Conservation (phyloP, 2,797 vertebrate genomes). For the Eptatretus atami region DNA sequence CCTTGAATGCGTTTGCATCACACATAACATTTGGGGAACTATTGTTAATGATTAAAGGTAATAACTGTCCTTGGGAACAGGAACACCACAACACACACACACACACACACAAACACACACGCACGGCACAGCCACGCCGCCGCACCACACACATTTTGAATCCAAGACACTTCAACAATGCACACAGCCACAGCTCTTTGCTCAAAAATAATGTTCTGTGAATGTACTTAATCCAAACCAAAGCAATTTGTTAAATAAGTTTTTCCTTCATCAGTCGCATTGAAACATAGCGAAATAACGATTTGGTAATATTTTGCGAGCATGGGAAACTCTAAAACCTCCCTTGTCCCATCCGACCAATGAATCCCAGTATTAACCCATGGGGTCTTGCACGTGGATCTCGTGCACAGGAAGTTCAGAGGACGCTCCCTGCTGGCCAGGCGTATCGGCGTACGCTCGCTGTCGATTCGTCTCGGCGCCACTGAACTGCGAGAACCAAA, state of each 20-base stretch:
- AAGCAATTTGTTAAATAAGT: too few relatives aligned
- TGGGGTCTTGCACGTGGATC: neutral
- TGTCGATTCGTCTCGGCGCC: neutral
- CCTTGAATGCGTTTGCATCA: too few relatives aligned
- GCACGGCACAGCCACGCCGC: neutral
- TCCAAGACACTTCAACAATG: neutral
- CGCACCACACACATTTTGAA: neutral
- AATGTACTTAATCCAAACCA: too few relatives aligned
- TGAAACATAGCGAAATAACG: too few relatives aligned
- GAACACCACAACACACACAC: neutral
- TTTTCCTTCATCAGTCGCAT: too few relatives aligned
- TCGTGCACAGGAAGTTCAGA: neutral
- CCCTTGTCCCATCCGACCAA: too few relatives aligned
- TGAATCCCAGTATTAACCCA: neutral
- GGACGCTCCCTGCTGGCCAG: neutral
- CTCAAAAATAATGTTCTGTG: too few relatives aligned
- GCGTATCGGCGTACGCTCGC: constrained; percentile 2
- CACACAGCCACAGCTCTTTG: neutral
- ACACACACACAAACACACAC: constrained; percentile 1
- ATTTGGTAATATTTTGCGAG: too few relatives aligned
- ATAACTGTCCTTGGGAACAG: neutral
- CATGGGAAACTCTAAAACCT: too few relatives aligned
- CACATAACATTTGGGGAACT: too few relatives aligned
- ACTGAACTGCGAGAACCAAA: too few relatives aligned
- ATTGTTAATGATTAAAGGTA: too few relatives aligned